These are phyloP conservation scores for Oscheius myriophilus DNA, from an alignment of 2,888 invertebrate species.

Conservation along the genomic window DNA sequence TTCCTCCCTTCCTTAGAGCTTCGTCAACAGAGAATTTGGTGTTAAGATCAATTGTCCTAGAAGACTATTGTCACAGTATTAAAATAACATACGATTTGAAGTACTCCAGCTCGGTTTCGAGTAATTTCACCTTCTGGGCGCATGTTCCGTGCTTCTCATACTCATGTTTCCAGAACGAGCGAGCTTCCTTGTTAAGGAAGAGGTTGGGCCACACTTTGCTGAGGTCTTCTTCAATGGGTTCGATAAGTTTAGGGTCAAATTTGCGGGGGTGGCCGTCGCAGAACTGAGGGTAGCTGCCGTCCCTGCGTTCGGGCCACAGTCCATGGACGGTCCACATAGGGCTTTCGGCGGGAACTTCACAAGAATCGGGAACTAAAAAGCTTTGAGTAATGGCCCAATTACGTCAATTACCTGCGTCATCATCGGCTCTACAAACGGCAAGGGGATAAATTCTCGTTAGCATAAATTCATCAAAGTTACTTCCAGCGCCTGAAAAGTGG, in stretches of 20 bases:
- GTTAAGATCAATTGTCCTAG: slow-evolving; percentile 22
- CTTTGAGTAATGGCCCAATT: no score
- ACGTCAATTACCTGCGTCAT: slow-evolving; percentile 32
- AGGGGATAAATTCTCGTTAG: slow-evolving; percentile 48
- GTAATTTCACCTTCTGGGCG: slow-evolving; percentile 37
- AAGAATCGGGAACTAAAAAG: slow-evolving; percentile 46
- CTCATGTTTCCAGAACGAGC: slow-evolving; percentile 58
- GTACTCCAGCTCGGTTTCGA: slow-evolving; percentile 45
- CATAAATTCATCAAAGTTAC: slow-evolving; percentile 50
- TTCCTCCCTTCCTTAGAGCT: slow-evolving; percentile 13
- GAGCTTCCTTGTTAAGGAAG: slow-evolving; percentile 37
- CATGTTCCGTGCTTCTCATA: slow-evolving; percentile 60
- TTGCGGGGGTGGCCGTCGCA: slow-evolving; percentile 40
- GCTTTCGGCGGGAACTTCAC: slow-evolving; percentile 47
- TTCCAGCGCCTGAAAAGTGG: neutral
- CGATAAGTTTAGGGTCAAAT: slow-evolving; percentile 44
- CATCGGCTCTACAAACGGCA: slow-evolving; percentile 52
- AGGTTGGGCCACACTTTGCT: slow-evolving; percentile 53
- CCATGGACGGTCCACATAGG: slow-evolving; percentile 54
- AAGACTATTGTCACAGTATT: neutral
- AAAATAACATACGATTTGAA: slow-evolving; percentile 41
- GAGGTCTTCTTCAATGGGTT: slow-evolving; percentile 36
- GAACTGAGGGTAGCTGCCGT: slow-evolving; percentile 51
- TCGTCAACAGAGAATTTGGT: slow-evolving; percentile 9
- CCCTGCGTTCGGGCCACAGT: slow-evolving; percentile 52